A percentile compares a stretch with the other conserved stretches of the same genome.
phyloP scores from a whole-genome alignment of 37 sponge, comb jelly and placozoan genomes.

The Sycon ciliatum region DNA sequence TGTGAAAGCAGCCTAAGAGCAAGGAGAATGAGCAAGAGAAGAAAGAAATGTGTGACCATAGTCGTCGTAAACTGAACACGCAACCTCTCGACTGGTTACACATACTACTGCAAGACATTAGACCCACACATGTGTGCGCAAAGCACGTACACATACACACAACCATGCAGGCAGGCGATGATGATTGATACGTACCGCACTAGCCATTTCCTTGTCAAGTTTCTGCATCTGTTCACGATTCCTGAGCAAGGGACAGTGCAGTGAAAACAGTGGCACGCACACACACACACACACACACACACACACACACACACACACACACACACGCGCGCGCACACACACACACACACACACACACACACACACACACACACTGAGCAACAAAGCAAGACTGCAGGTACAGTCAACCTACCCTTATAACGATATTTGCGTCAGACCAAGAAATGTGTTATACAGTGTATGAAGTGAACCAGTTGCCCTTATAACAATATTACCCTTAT shows the following conservation, averaged over 20 bases:
- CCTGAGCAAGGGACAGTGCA: neutral
- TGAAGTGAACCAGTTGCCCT: too few species aligned
- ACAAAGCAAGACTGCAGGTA: neutral
- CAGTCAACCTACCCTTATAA: too few species aligned
- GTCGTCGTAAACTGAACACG: too few species aligned
- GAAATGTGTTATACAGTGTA: neutral
- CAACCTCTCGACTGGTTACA: too few species aligned
- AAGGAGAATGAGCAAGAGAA: too few species aligned
- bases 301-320: neutral
- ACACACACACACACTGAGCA: neutral
- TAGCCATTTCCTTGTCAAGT: neutral
- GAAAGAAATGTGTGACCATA: too few species aligned
- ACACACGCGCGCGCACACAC: neutral
- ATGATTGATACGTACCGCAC: conserved; percentile 43
- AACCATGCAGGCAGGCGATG: conserved; percentile 56
- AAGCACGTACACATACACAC: conserved; percentile 54
- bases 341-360: neutral
- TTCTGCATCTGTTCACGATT: neutral
- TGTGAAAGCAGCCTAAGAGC: too few species aligned
- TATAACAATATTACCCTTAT: too few species aligned
- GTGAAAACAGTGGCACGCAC: neutral
- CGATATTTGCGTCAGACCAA: too few species aligned
- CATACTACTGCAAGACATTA: too few species aligned
- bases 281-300: neutral
- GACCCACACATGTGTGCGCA: too few species aligned